Evolutionary conservation across 2,888 invertebrate genomes (phyloP), one percentile per base, ranked within the genome.

Genomic region (Teinopalpus imperialis): DNA sequence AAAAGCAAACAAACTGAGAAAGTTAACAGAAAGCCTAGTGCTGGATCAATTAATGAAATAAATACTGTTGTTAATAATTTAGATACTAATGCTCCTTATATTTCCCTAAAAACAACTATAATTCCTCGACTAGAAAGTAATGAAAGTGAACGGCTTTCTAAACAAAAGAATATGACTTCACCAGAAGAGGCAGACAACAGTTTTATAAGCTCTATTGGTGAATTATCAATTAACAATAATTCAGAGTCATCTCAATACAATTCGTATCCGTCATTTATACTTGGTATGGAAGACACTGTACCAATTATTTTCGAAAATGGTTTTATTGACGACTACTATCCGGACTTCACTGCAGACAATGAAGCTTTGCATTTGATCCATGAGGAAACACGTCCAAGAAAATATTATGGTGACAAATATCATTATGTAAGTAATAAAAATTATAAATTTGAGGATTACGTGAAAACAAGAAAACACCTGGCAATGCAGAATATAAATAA

Each of bases 281-380:
- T 66, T 44, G 59, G 41, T 9, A 20, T 30, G 4, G 46, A 42
- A 20, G 41, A 68, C 32, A 37, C 51, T 20, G 41, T 70, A n/a
- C 57, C 62, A 10, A 57, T 56, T 36, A 48, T 64, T 5, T 59
- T 52, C 41, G 48, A 59, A 6, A 66, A 75, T 36, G 61, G 63
- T 9, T 54, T 75, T 1, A 52, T 69, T 2, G 69, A 76, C 2
- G 85, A 86, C 43, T 87, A 85, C 40, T 85, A 80, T 39, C 86
- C 86, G 0, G 63, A 74, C 39, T 87, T 87, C 26, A 64, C 62
- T 18, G 54, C 48, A 18, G 79, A 78, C 6, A 74, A 66, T 43
- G 52, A 60, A 4, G 59, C 56, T 2, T 65, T 40, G n/a, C 40
- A 65, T 26, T 62, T 63, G 13, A 54, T 67, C 14, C 65, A 65